phyloP scores from a whole-genome alignment of 2,888 invertebrate species.

The Caenorhabditis virilis region DNA sequence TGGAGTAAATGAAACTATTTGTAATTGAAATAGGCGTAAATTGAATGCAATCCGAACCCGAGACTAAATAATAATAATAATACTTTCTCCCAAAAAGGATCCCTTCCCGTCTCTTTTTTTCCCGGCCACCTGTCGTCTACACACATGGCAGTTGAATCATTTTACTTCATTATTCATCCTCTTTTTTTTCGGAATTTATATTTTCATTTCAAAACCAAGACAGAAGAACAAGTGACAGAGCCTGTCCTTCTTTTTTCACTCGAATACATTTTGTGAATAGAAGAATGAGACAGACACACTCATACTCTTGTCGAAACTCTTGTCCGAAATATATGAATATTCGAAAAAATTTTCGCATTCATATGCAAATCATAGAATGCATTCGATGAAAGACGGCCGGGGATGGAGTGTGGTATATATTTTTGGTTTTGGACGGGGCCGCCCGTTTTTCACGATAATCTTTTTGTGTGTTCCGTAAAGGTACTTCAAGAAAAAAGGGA shows the following conservation, averaged over 20 bases:
- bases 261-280: background rate
- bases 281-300: background rate
- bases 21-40: no score
- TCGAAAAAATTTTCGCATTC: constrained; percentile 12
- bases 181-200: background rate
- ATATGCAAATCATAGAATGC: constrained; percentile 21
- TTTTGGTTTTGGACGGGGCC: no score
- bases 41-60: no score
- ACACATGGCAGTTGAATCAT: no score
- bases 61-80: no score
- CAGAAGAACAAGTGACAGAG: background rate
- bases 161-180: no score
- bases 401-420: background rate
- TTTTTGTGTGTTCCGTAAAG: background rate
- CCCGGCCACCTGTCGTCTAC: background rate
- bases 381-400: background rate
- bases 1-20: no score
- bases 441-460: no score
- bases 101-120: background rate
- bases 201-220: background rate
- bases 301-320: no score
- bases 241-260: background rate
- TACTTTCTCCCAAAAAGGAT: no score
- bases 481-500: background rate
- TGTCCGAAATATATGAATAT: constrained; percentile 9